Evolutionary conservation across 30 jellyfish, hydroid and myxozoan genomes (phyloP).

Genomic region (Aurelia sp.): DNA sequence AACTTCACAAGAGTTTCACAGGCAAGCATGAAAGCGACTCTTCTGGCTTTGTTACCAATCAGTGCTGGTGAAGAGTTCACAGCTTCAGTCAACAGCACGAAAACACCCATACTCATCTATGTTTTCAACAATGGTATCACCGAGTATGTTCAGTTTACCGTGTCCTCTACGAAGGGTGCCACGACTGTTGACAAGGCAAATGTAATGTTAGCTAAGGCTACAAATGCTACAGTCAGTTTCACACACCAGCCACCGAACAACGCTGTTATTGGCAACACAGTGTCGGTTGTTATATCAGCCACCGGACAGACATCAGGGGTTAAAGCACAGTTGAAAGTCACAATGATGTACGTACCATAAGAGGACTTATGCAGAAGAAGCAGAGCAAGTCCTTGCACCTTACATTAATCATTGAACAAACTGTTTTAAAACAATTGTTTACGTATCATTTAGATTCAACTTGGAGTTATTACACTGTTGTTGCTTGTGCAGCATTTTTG

Average conservation of each 20-base stretch:
- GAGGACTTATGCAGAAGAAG: neutral
- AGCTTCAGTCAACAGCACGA: slow-evolving; percentile 39
- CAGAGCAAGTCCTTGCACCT: no score
- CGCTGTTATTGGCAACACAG: slow-evolving; percentile 41
- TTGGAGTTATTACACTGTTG: no score
- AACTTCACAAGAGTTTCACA: slow-evolving; percentile 57
- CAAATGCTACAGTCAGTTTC: slow-evolving; percentile 25
- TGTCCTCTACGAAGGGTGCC: slow-evolving; percentile 12
- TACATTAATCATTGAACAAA: no score
- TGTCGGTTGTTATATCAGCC: neutral
- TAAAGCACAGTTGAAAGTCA: slow-evolving; percentile 16
- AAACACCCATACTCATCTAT: slow-evolving; percentile 28
- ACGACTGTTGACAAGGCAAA: neutral
- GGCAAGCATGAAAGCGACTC: slow-evolving; percentile 27
- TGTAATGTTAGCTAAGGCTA: slow-evolving; percentile 10
- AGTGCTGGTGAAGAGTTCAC: slow-evolving; percentile 45
- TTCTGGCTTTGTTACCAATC: slow-evolving; percentile 32
- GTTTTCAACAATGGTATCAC: slow-evolving; percentile 14
- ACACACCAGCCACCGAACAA: slow-evolving; percentile 25
- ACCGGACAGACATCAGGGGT: neutral
- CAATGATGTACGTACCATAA: slow-evolving; percentile 57
- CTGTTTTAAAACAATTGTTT: no score
- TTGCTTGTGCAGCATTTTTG: no score
- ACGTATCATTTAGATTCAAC: no score
- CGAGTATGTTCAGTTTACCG: neutral